These are phyloP conservation scores for Agrotis clavis DNA, from an alignment of 2,888 invertebrate species.

Conservation along the genomic window DNA sequence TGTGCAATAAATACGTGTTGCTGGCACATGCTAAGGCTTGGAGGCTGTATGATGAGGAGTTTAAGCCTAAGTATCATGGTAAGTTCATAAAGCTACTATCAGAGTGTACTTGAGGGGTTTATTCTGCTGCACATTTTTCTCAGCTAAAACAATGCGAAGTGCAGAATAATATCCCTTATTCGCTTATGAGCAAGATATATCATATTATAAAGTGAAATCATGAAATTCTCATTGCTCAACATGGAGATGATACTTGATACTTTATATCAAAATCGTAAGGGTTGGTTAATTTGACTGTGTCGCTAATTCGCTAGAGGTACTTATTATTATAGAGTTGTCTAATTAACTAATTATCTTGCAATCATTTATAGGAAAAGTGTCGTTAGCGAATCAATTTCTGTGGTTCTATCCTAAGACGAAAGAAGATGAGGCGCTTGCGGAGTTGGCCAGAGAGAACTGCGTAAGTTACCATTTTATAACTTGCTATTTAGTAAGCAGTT, in stretches of 20 bases:
- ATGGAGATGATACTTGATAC: too few species aligned
- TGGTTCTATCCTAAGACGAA: slow-evolving; percentile 62
- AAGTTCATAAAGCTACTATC: not conserved
- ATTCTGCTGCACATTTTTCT: not conserved
- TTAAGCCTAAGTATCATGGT: slow-evolving; percentile 74
- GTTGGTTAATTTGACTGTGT: not conserved
- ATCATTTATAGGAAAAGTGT: slow-evolving; percentile 71
- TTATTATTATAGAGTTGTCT: too few species aligned
- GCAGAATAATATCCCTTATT: not conserved
- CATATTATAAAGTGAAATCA: too few species aligned
- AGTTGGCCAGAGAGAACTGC: slow-evolving; percentile 55
- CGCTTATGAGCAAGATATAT: too few species aligned
- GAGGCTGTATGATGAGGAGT: slow-evolving; percentile 91
- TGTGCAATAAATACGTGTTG: slow-evolving; percentile 92
- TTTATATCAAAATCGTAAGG: not conserved
- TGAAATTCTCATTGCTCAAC: too few species aligned
- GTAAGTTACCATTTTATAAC: slow-evolving; percentile 49
- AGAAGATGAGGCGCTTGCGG: slow-evolving; percentile 60
- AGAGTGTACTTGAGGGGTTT: not conserved
- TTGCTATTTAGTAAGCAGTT: too few species aligned
- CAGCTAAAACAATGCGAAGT: too few species aligned
- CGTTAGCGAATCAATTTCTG: slow-evolving; percentile 67
- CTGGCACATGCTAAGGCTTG: slow-evolving; percentile 93
- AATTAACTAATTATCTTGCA: not conserved
- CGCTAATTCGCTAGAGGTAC: not conserved